Evolutionary conservation across 2,888 invertebrate genomes (phyloP), one percentile per base, ranked within the genome.

Genomic region (Tenthredo livida): DNA sequence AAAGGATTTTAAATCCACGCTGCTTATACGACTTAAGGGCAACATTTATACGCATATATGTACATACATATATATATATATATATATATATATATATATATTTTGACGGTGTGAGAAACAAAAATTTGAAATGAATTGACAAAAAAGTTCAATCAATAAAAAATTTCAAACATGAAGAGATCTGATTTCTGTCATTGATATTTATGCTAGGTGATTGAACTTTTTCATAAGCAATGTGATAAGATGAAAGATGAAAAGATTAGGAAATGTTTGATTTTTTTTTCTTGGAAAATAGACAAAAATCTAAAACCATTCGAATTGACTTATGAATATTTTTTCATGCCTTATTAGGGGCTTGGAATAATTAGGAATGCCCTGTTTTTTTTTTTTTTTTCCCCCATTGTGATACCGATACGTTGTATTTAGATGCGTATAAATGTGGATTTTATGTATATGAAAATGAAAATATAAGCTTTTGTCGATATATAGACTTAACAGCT

Each of bases 381-480:
- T 37, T 7, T 37, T 6, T 37, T 29, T 29, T 7, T 37, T 37
- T 37, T 37, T 37, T 29, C 15, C 5, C 29, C 12, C 29, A 67
- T 70, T 70, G 70, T 70, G 70, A 70, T 70, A 70, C 37, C 37
- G 70, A 70, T 70, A 70, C 37, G 70, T 70, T 70, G 61, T 70
- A 70, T 70, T 70, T 37, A 70, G 37, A 37, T 37, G 70, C 37
- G 33, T 70, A 37, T 70, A 70, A 37, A 70, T 70, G 70, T 37
- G 70, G 15, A 15, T 70, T 70, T 29, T 33, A n/a, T 33, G 12
- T 25, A 61, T 25, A 25, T 61, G 10, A 61, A 61, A 25, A 61
- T 2, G 33, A 33, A 33, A 33, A 33, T 33, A 33, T 61, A 25
- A 12, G 61, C 61, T 67, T 67, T 17, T 15, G 33, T 67, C 33